A percentile compares a stretch with the other conserved stretches of the same genome.
Conservation (phyloP, 2,888 invertebrate genomes). For the Papilio elwesi region DNA sequence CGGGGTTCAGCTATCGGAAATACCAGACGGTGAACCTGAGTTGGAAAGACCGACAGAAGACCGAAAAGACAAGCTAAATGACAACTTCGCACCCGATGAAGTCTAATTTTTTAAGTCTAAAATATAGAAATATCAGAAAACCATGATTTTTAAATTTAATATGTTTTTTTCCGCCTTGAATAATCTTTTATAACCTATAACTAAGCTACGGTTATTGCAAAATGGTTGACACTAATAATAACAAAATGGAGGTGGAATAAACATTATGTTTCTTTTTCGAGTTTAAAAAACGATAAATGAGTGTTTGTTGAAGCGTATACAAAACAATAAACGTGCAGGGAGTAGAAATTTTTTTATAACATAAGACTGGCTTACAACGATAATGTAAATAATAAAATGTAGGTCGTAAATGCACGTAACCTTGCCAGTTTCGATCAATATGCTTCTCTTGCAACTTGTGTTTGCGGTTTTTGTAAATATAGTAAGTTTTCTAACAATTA, state of each 20-base stretch:
- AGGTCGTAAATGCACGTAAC: background rate
- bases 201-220: too few species aligned
- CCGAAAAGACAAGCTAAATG: constrained; percentile 43
- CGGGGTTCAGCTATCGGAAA: constrained; percentile 54
- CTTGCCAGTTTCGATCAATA: background rate
- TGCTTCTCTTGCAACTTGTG: constrained; percentile 20
- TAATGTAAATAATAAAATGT: constrained; percentile 19
- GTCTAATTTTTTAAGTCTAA: constrained; percentile 53
- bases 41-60: constrained; percentile 42
- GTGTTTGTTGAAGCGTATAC: too few species aligned
- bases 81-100: constrained; percentile 66
- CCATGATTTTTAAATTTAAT: too few species aligned
- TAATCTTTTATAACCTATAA: too few species aligned
- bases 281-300: too few species aligned
- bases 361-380: background rate
- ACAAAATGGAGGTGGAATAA: too few species aligned
- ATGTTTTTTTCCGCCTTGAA: too few species aligned
- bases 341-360: constrained; percentile 10
- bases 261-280: too few species aligned
- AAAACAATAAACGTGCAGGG: too few species aligned
- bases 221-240: too few species aligned
- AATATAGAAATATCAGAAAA: too few species aligned
- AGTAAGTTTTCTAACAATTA: constrained; percentile 11
- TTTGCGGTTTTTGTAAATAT: constrained; percentile 17
- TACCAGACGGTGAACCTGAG: constrained; percentile 42